These are phyloP conservation scores for Rhea pennata DNA, from an alignment of 2,113 vertebrate genomes.

Conservation along the genomic window DNA sequence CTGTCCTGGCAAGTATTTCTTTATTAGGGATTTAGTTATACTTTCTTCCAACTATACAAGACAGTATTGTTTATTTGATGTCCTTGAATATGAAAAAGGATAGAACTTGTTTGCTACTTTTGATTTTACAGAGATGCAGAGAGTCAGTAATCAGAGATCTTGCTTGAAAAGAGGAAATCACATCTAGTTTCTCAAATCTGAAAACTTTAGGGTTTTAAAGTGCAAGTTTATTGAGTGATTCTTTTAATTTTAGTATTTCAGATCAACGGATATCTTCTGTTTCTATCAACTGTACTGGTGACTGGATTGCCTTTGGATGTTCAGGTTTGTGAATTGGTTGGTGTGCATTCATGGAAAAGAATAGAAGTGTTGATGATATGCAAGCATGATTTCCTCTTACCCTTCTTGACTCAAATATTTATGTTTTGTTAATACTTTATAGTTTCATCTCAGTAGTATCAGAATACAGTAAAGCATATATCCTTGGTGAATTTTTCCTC, in stretches of 20 bases:
- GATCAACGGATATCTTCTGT: slow-evolving; percentile 90
- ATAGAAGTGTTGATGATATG: not conserved
- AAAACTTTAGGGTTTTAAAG: not conserved
- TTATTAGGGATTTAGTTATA: not conserved
- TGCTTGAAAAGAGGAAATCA: not conserved
- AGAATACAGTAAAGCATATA: not conserved
- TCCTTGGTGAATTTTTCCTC: not conserved
- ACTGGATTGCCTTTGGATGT: slow-evolving; percentile 97
- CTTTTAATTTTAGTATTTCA: slow-evolving; percentile 83
- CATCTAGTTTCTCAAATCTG: not conserved
- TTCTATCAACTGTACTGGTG: slow-evolving; percentile 88
- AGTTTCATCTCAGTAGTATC: not conserved
- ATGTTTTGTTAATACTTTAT: not conserved
- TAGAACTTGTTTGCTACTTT: not conserved
- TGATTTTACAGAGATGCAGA: not conserved
- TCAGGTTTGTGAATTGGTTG: slow-evolving; percentile 78
- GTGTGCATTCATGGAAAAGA: not conserved
- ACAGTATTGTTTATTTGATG: not conserved
- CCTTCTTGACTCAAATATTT: not conserved
- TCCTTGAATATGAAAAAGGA: not conserved
- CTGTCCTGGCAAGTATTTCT: not conserved
- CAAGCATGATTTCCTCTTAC: not conserved
- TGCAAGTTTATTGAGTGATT: not conserved
- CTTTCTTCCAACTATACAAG: not conserved
- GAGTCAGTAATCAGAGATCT: not conserved